A percentile compares a stretch with the other conserved stretches of the same genome.
These are phyloP conservation scores for Solea solea DNA, from an alignment of 2,113 vertebrate species.

Conservation along the genomic window DNA sequence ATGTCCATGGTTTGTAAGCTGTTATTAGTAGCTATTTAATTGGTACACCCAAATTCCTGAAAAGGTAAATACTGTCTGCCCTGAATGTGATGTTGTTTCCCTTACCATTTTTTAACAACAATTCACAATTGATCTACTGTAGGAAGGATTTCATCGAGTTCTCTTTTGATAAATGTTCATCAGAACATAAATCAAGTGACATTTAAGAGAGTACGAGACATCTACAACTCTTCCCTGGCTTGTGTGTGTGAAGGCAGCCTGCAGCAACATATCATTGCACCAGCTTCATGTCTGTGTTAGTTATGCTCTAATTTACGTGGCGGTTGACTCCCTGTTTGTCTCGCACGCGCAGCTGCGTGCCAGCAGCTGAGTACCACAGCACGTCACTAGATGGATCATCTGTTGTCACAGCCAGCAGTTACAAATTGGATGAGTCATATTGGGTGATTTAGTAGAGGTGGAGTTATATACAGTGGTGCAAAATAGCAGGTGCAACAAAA, in stretches of 20 bases:
- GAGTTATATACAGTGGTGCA: constrained; percentile 17
- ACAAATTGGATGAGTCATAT: constrained; percentile 53
- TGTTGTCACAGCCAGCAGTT: constrained; percentile 40
- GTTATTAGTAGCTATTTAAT: no score
- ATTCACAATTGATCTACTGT: no score
- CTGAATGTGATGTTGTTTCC: no score
- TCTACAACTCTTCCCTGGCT: no score
- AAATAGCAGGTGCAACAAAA: background rate
- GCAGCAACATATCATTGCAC: constrained; percentile 27
- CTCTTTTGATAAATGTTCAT: no score
- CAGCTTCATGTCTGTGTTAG: constrained; percentile 35
- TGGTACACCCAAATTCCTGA: no score
- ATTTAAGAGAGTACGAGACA: no score
- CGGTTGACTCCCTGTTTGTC: constrained; percentile 3
- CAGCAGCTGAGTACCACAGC: constrained; percentile 46
- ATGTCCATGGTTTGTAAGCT: no score
- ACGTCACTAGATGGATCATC: constrained; percentile 37
- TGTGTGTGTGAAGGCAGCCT: background rate
- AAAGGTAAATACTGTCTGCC: no score
- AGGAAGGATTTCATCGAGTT: no score
- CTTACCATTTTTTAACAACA: no score
- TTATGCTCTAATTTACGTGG: constrained; percentile 37
- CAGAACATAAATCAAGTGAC: no score
- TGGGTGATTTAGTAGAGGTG: constrained; percentile 23
- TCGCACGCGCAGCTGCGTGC: constrained; percentile 41